Evolutionary conservation across 2,888 invertebrate genomes (phyloP), one percentile per base, ranked within the genome.

Genomic region (Ichneumoninae sp.): DNA sequence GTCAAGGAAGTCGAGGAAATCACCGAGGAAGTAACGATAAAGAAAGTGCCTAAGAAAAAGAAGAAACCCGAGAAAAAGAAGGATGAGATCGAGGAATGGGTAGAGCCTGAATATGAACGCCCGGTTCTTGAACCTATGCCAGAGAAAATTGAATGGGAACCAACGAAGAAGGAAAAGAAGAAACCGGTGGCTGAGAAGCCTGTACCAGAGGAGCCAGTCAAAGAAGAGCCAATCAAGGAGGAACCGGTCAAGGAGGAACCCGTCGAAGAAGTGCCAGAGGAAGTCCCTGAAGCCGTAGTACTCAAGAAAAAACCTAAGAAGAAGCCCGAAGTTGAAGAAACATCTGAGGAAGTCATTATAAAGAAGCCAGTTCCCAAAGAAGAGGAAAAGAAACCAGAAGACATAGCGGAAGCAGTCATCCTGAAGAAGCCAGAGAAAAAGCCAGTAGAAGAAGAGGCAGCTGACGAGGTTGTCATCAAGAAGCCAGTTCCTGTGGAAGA

Each of bases 151-250:
- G 44, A 86, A 30, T 86, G 85, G 82, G 87, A 87, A 69, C 83
- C 85, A n/a, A 76, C 84, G 80, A 86, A 88, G 57, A 84, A 87
- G 74, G 84, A 60, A 81, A 77, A 79, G 74, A 80, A 70, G 52
- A 79, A 60, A 83, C 88, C 87, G 3, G 86, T 83, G 54, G 81
- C 89, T 72, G 87, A 89, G 85, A 89, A 88, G 60, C 88, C 89
- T 83, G 65, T 76, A 30, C 83, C 65, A 65, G 86, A 88, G n/a
- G 83, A 86, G 33, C 87, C 86, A 36, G 84, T 86, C 16, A 91
- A 91, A 90, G 94, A 92, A 65, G 94, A 94, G 78, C 92, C 93
- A 30, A 91, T 91, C 13, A 93, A 94, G 1, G 94, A 94, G 82
- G 89, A 86, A 78, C 90, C 90, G 57, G 33, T 33, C 33, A 33